These are phyloP conservation scores for Fundulus diaphanus DNA, from an alignment of 2,797 vertebrate species.

Conservation along the genomic window DNA sequence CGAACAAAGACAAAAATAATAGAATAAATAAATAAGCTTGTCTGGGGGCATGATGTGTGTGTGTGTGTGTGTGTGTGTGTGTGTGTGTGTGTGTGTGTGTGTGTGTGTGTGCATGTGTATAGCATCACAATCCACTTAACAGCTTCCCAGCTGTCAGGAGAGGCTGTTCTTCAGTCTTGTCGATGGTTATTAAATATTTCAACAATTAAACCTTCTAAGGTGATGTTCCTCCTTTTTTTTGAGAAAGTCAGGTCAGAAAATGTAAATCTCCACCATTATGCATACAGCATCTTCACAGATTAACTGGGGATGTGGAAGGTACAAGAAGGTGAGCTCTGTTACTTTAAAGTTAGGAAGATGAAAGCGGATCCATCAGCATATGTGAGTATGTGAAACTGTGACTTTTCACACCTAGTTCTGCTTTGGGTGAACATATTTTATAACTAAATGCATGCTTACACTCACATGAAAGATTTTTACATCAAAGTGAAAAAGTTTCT, in stretches of 20 bases:
- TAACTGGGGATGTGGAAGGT: not conserved
- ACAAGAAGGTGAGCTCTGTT: not conserved
- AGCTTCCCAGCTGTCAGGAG: too few relatives aligned
- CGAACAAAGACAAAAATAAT: too few relatives aligned
- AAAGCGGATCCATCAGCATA: not conserved
- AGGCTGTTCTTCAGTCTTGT: too few relatives aligned
- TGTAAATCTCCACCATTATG: not conserved
- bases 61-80: too few relatives aligned
- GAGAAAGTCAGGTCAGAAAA: not conserved
- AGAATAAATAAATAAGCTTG: too few relatives aligned
- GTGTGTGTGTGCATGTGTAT: too few relatives aligned
- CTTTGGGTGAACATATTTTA: not conserved
- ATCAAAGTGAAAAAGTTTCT: constrained; percentile 1
- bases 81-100: too few relatives aligned
- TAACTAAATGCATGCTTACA: not conserved
- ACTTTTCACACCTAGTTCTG: not conserved
- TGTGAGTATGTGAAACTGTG: not conserved
- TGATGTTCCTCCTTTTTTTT: not conserved
- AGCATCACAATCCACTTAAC: too few relatives aligned
- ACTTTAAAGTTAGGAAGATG: not conserved
- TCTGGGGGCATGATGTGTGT: too few relatives aligned
- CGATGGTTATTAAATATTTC: not conserved
- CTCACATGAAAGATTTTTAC: not conserved
- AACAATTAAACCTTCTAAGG: not conserved
- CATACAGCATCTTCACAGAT: not conserved